Base-by-base conservation (phyloP, 2,797 vertebrate genomes). In the Myotis vivesi region DNA sequence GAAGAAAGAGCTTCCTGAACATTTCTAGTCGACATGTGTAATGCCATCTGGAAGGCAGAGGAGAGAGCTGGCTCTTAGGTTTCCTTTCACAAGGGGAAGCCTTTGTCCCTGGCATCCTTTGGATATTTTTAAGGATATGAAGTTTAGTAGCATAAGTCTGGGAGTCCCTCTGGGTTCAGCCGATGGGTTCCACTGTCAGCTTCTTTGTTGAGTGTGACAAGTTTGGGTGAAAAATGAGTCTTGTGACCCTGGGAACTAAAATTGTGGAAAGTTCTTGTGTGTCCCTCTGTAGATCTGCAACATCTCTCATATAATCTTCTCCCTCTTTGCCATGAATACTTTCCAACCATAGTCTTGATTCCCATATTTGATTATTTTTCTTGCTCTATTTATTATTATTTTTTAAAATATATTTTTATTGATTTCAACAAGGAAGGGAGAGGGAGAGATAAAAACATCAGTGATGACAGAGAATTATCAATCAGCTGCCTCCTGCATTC, bases 21-120 rank as follows among this genome's bases (percentile, higher is more conserved):
- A 72, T 84, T 92, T 94, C 90, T 68, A 46, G 80, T 82, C 0
- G 23, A 84, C 95, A 90, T 87, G 90, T 95, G 85, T n/a, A 69
- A 53, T 33, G 75, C 97, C 97, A 95, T 96, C 96, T 97, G 97
- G 96, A 92, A 92, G 77, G 79, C 80, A 73, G 59, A 51, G 79
- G 84, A 89, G 79, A 80, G 87, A 80, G 28, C 53, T 92, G 84
- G 92, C 79, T 88, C 75, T 80, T 46, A 76, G 79, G 79, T 72
- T 93, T 88, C 85, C 87, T 95, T 92, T 88, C 49, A 49, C 41
- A 85, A 95, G 90, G 96, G 93, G 89, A 95, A 93, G 87, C 49
- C 95, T 96, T 79, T 96, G 96, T 95, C 87, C 62, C 53, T 93
- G 94, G 89, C 94, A 94, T 86, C 71, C 5, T 76, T 80, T 25